Conservation (phyloP, 1,140 invertebrate genomes). For the Brachionus rubens region DNA sequence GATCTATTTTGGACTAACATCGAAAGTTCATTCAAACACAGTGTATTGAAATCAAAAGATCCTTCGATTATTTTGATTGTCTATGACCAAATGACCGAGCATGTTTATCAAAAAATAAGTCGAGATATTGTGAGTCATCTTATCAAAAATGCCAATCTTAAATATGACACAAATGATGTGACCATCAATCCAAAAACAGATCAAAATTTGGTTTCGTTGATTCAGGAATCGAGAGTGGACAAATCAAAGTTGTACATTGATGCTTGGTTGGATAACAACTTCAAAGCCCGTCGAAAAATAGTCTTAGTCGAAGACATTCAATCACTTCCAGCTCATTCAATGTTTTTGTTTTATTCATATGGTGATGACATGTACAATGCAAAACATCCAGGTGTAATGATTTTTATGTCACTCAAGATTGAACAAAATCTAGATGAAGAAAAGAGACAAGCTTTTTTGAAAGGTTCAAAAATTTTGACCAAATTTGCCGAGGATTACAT, state of each 20-base stretch:
- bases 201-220: background rate
- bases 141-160: background rate
- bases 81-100: background rate
- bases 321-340: background rate
- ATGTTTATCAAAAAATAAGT: background rate
- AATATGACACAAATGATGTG: background rate
- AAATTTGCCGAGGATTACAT: conserved; percentile 20
- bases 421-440: background rate
- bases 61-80: conserved; percentile 26
- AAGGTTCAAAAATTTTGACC: background rate
- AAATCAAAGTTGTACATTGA: conserved; percentile 29
- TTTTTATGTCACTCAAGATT: conserved; percentile 29
- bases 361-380: conserved; percentile 16
- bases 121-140: background rate
- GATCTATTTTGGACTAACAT: conserved; percentile 27
- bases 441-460: background rate
- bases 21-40: conserved; percentile 38
- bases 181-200: background rate
- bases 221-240: background rate
- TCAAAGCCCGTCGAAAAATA: conserved; percentile 13
- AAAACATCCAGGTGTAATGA: conserved; percentile 30
- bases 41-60: conserved; percentile 34
- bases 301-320: conserved; percentile 27
- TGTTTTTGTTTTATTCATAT: conserved; percentile 43
- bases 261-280: background rate